Base-by-base conservation (phyloP, 2,113 vertebrate genomes). In the Atrichornis clamosus region DNA sequence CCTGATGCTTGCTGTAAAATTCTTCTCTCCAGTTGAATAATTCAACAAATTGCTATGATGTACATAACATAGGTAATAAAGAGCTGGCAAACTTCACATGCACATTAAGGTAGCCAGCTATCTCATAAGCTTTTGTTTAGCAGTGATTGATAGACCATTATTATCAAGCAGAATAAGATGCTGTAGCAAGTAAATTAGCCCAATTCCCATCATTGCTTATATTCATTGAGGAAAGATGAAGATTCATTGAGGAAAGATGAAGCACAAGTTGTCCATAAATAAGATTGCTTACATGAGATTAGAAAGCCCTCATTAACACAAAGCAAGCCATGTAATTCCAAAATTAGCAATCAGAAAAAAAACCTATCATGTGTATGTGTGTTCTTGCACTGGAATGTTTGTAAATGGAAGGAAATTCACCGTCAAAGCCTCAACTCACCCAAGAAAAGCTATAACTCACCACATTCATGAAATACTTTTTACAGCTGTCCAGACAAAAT, bases 1-100 rank as follows among this genome's bases (percentile, higher is more conserved):
- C 33, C 42, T 89, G 50, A 68, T n/a, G 46, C n/a, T 93, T 72
- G 53, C 33, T 82, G 73, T 59, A 50, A 90, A 93, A 87, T 44
- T 83, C 32, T 91, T 86, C 63, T 93, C 70, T 93, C 83, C 35
- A 22, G 47, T 3, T 94, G 73, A 95, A 53, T 59, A 90, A 87
- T 49, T 92, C 46, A 64, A 46, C 65, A 94, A 92, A 94, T 93
- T 91, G 55, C 65, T 84, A 35, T 49, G 47, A 70, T 52, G 63
- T 85, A 80, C 87, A 65, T 86, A 91, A 92, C 49, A 63, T 41
- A 68, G 49, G 89, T 89, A 96, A 94, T 95, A 65, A 95, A 93
- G 68, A 88, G 55, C 37, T 85, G 89, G 86, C 79, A 91, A 89
- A 84, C 63, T 41, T 82, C 84, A 86, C 39, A 42, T 37, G 35